Percentiles rank a stretch among this genome's conserved stretches.
phyloP scores from a whole-genome alignment of 2,797 vertebrate genomes.

The Poeciliopsis presidionis region DNA sequence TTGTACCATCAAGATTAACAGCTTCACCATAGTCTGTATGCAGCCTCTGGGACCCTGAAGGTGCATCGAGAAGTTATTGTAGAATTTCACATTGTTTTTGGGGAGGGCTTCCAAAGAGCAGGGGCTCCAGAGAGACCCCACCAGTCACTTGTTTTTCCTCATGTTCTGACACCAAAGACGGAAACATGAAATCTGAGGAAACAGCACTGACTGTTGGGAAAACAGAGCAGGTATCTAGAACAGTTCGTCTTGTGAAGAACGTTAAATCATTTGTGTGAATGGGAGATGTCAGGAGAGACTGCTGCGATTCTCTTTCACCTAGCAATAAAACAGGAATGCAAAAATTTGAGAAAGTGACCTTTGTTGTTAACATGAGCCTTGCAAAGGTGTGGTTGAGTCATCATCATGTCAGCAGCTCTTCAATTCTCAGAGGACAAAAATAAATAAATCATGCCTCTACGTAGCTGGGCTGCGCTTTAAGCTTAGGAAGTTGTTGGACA shows the following conservation, averaged over 20 bases:
- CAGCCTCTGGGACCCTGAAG: constrained; percentile 56
- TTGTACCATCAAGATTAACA: constrained; percentile 71
- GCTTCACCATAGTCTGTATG: constrained; percentile 46
- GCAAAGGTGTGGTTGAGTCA: constrained; percentile 38
- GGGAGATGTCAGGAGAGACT: constrained; percentile 17
- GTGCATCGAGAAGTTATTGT: constrained; percentile 56
- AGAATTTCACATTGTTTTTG: constrained; percentile 51
- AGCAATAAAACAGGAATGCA: constrained; percentile 27
- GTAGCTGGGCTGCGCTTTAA: constrained; percentile 30
- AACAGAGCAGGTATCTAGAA: constrained; percentile 12
- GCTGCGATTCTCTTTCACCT: constrained; percentile 17
- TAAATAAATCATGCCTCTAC: constrained; percentile 21
- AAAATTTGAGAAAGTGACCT: constrained; percentile 20
- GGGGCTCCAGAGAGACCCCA: constrained; percentile 38
- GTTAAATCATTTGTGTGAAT: constrained; percentile 55
- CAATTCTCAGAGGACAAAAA: constrained; percentile 45
- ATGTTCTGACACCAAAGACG: constrained; percentile 42
- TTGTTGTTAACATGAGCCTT: constrained; percentile 15
- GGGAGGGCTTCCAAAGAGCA: constrained; percentile 55
- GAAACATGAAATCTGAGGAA: constrained; percentile 47
- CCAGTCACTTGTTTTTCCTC: constrained; percentile 63
- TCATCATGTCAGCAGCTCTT: constrained; percentile 50
- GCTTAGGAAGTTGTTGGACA: constrained; percentile 73
- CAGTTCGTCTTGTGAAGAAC: constrained; percentile 10
- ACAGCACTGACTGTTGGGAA: constrained; percentile 36